Evolutionary conservation across 2,797 vertebrate genomes (phyloP).

Genomic region (Argentina silus): DNA sequence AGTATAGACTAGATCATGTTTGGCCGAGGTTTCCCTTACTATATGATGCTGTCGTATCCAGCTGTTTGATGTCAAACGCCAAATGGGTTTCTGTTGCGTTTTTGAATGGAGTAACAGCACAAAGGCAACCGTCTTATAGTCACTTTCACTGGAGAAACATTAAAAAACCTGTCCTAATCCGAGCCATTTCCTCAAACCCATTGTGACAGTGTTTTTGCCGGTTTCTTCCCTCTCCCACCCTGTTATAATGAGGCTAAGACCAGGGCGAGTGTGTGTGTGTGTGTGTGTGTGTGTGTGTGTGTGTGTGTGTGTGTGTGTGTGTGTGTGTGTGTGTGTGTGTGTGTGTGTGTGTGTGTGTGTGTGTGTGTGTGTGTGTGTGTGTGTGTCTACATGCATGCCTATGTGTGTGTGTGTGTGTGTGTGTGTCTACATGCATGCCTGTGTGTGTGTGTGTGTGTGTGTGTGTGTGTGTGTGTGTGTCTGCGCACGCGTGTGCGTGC

Average conservation of each 20-base stretch:
- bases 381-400: not conserved
- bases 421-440: not conserved
- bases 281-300: constrained; percentile 12
- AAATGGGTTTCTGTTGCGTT: too few relatives aligned
- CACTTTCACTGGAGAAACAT: not conserved
- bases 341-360: not conserved
- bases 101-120: not conserved
- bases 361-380: not conserved
- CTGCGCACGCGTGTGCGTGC: constrained; percentile 1
- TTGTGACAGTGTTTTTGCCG: not conserved
- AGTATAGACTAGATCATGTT: not conserved
- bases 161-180: constrained; percentile 1
- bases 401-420: constrained; percentile 11
- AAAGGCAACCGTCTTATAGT: not conserved
- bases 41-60: too few relatives aligned
- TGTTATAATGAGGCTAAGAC: not conserved
- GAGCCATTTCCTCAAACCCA: not conserved
- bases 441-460: constrained; percentile 6
- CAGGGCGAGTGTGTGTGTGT: not conserved
- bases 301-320: not conserved
- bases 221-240: not conserved
- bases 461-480: not conserved
- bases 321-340: not conserved
- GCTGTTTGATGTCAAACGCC: too few relatives aligned
- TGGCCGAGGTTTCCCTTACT: not conserved